phyloP scores from a whole-genome alignment of 2,888 invertebrate species.

The Zygothrica quintamaculata region DNA sequence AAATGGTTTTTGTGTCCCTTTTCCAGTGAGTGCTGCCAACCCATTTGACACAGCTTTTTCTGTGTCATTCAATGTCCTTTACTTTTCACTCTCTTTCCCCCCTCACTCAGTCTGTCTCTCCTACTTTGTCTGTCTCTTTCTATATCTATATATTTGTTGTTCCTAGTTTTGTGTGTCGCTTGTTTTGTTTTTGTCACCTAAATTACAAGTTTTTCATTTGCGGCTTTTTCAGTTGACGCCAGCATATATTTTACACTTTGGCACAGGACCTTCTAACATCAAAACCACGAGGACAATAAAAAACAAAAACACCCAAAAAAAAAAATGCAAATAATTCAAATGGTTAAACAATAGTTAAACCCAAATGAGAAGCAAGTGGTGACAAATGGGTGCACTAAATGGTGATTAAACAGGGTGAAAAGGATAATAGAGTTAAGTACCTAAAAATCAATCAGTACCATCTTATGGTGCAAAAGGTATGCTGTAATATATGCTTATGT shows the following conservation, averaged over 20 bases:
- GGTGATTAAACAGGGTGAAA: too few species aligned
- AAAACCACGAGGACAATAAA: constrained; percentile 30
- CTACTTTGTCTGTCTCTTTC: constrained; percentile 1
- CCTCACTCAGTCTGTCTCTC: constrained; percentile 4
- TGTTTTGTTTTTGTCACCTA: constrained; percentile 73
- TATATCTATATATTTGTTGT: neutral
- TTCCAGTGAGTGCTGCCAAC: constrained; percentile 38
- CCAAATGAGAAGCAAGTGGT: constrained; percentile 27
- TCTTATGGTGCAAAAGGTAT: too few species aligned
- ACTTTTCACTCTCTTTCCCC: neutral
- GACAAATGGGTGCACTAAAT: too few species aligned
- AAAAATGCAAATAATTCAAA: too few species aligned
- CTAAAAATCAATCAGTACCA: too few species aligned
- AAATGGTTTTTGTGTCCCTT: constrained; percentile 52
- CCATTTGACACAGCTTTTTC: constrained; percentile 70
- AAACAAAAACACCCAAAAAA: constrained; percentile 3
- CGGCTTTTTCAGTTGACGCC: constrained; percentile 60
- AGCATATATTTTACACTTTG: constrained; percentile 54
- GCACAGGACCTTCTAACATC: constrained; percentile 27
- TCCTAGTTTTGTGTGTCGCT: constrained; percentile 20
- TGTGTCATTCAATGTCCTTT: constrained; percentile 41
- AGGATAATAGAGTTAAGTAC: too few species aligned
- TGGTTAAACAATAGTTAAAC: constrained; percentile 40
- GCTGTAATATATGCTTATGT: too few species aligned
- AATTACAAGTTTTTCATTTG: constrained; percentile 77